Conservation (phyloP, 2,797 vertebrate species). For the Ceryle rudis region DNA sequence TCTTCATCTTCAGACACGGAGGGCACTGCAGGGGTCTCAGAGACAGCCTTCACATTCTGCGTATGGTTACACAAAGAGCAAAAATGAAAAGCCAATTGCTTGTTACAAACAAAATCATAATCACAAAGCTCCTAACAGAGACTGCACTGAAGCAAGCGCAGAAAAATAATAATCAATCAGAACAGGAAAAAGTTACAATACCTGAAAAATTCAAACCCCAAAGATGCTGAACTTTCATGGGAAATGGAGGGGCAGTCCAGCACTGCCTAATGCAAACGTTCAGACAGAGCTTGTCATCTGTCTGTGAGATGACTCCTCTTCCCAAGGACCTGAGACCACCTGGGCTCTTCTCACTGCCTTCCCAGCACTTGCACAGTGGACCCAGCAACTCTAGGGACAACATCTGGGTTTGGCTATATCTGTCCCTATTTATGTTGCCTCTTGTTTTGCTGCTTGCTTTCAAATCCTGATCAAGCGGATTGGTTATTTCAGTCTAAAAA, state of each 20-base stretch:
- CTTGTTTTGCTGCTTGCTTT: not conserved
- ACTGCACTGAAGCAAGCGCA: not conserved
- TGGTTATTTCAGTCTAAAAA: not conserved
- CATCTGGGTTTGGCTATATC: not conserved
- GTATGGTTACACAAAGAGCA: not conserved
- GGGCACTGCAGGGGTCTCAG: conserved; percentile 89
- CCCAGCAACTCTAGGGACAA: not conserved
- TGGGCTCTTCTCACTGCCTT: not conserved
- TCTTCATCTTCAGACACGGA: conserved; percentile 94
- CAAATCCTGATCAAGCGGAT: not conserved
- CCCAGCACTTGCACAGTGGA: not conserved
- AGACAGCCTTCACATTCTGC: conserved; percentile 90
- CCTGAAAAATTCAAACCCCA: not conserved
- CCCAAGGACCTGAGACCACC: not conserved
- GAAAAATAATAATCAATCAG: not conserved
- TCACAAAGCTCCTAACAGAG: not conserved
- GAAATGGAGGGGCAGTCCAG: not conserved
- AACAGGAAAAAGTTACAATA: not conserved
- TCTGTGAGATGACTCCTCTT: not conserved
- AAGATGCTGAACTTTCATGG: not conserved
- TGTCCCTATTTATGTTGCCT: not conserved
- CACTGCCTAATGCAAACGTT: not conserved
- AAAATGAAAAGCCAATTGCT: not conserved
- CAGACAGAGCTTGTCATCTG: not conserved
- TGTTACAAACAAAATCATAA: not conserved